Conservation (phyloP, 2,113 vertebrate species). For the Romanogobio albipinnatus region DNA sequence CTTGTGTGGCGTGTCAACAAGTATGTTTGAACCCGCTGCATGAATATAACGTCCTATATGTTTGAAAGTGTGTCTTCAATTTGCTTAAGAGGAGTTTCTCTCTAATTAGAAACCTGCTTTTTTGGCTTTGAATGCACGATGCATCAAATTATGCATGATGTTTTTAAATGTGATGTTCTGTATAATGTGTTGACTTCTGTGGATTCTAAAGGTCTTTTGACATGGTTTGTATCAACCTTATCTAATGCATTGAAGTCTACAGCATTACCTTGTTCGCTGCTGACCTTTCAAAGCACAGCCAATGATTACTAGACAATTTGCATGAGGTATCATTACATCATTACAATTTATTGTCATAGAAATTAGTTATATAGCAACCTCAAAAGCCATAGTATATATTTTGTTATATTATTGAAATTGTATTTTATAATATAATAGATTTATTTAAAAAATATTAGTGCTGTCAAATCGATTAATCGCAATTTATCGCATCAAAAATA, state of each 20-base stretch:
- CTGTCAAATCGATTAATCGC: too few relatives aligned
- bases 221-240: background rate
- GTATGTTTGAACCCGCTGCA: slow-evolving; percentile 42
- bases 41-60: slow-evolving; percentile 37
- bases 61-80: background rate
- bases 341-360: background rate
- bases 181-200: slow-evolving; percentile 3
- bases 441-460: background rate
- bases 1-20: slow-evolving; percentile 33
- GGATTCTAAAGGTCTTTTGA: slow-evolving; percentile 20
- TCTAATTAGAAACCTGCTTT: slow-evolving; percentile 17
- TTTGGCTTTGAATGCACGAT: slow-evolving; percentile 50
- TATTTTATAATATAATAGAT: background rate
- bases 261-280: background rate
- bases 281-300: background rate
- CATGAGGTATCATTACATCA: background rate
- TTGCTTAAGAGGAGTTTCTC: background rate
- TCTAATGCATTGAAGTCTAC: background rate
- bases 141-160: slow-evolving; percentile 49
- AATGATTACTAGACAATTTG: background rate
- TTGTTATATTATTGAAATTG: background rate
- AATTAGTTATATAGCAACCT: background rate
- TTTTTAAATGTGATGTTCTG: slow-evolving; percentile 40
- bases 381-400: background rate
- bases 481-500: too few relatives aligned